These are phyloP conservation scores for Leucophenga montana DNA, from an alignment of 2,888 invertebrate genomes.

Conservation along the genomic window DNA sequence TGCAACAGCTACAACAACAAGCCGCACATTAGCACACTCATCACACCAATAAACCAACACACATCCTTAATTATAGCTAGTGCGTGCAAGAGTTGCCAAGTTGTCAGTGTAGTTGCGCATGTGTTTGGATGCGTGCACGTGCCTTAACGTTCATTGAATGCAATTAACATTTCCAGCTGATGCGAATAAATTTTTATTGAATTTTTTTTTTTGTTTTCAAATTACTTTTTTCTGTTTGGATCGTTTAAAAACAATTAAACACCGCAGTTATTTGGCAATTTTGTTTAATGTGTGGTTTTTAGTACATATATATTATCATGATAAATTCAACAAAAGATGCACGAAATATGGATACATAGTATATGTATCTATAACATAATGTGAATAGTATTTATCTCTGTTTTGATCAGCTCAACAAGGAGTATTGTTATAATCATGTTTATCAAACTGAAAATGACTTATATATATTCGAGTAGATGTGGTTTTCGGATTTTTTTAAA, in stretches of 20 bases:
- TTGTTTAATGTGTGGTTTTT: conserved; percentile 9
- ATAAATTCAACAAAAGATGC: background rate
- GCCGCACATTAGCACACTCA: background rate
- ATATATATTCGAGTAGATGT: no score
- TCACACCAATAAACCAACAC: conserved; percentile 18
- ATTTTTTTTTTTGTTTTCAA: background rate
- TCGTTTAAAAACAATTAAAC: conserved; percentile 13
- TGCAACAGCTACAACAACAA: no score
- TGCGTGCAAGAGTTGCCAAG: background rate
- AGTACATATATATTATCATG: no score
- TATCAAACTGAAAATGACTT: no score
- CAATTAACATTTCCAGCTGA: no score
- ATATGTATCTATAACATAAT: background rate
- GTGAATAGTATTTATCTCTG: background rate
- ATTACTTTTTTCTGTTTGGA: no score
- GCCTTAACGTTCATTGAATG: background rate
- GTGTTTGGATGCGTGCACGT: background rate
- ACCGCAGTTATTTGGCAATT: conserved; percentile 4
- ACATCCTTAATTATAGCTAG: conserved; percentile 4
- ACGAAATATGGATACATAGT: background rate
- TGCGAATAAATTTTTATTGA: no score
- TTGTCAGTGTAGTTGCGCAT: no score
- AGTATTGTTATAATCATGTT: no score
- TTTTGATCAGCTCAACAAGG: background rate
- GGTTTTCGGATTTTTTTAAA: no score